These are phyloP conservation scores for Danio choprae DNA, from an alignment of 2,797 vertebrate genomes.

Conservation along the genomic window DNA sequence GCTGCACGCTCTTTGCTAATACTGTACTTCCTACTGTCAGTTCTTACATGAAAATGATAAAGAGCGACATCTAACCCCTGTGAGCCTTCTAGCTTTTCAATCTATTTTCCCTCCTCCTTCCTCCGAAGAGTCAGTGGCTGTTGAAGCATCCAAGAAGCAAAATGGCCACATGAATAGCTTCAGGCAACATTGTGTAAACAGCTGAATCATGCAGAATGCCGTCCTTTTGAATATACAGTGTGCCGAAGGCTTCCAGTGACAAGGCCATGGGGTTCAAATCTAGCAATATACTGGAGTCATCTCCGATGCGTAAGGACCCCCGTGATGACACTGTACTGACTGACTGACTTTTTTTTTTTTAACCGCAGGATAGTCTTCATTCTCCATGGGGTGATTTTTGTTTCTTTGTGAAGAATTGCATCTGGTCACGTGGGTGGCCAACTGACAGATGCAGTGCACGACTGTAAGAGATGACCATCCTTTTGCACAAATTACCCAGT, in stretches of 20 bases:
- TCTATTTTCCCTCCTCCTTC: constrained; percentile 40
- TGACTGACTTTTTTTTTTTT: constrained; percentile 11
- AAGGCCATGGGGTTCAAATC: constrained; percentile 30
- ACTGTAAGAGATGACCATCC: constrained; percentile 28
- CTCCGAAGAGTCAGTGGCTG: constrained; percentile 36
- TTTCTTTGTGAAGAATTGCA: neutral
- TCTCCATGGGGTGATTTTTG: neutral
- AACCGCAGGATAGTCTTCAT: neutral
- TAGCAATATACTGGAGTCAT: constrained; percentile 16
- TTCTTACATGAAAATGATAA: constrained; percentile 34
- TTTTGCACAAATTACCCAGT: constrained; percentile 41
- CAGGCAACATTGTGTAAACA: constrained; percentile 56
- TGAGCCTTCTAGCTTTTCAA: constrained; percentile 40
- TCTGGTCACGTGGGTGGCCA: neutral
- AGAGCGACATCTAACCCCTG: constrained; percentile 12
- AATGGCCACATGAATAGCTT: constrained; percentile 53
- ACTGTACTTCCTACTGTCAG: neutral
- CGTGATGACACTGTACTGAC: constrained; percentile 16
- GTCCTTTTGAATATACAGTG: constrained; percentile 40
- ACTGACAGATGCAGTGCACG: constrained; percentile 28
- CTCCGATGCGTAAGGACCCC: neutral
- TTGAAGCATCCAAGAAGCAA: constrained; percentile 48
- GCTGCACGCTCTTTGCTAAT: neutral
- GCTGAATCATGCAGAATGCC: constrained; percentile 60
- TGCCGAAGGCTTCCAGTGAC: constrained; percentile 31